These are phyloP conservation scores for Micromesistius poutassou DNA, from an alignment of 2,797 vertebrate species.

Conservation along the genomic window DNA sequence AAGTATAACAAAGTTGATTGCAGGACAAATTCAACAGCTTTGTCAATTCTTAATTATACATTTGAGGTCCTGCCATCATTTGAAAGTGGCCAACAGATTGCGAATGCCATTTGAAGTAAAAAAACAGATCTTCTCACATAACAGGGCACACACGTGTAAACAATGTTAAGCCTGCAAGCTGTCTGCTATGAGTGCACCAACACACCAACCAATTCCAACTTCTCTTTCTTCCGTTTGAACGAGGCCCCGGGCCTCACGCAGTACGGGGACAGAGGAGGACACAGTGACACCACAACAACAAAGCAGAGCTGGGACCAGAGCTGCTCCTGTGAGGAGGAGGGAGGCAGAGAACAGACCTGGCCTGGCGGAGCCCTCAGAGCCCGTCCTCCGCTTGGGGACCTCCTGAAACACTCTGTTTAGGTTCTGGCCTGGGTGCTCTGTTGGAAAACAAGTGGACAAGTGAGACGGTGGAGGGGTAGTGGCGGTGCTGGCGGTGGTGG, in stretches of 20 bases:
- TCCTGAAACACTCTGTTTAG: conserved; percentile 95
- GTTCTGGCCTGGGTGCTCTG: conserved; percentile 97
- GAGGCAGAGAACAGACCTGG: conserved; percentile 84
- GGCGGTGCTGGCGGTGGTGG: background rate
- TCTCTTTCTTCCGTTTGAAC: conserved; percentile 47
- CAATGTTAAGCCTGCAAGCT: background rate
- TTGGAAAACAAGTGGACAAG: conserved; percentile 86
- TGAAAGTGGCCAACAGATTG: conserved; percentile 17
- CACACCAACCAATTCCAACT: background rate
- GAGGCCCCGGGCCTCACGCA: conserved; percentile 79
- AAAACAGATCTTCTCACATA: background rate
- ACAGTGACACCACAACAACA: conserved; percentile 18
- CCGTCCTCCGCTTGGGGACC: conserved; percentile 93
- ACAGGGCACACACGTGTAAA: background rate
- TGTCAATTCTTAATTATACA: conserved; percentile 26
- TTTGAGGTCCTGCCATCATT: conserved; percentile 24
- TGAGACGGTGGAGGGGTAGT: conserved; percentile 36
- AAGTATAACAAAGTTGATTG: conserved; percentile 10
- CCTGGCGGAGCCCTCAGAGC: conserved; percentile 89
- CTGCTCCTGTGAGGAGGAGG: conserved; percentile 66
- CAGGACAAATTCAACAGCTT: conserved; percentile 16
- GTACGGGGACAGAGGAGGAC: background rate
- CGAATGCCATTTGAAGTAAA: background rate
- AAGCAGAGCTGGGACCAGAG: conserved; percentile 12
- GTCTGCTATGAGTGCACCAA: conserved; percentile 59